phyloP scores from a whole-genome alignment of 2,888 invertebrate genomes.

The Nezara viridula region DNA sequence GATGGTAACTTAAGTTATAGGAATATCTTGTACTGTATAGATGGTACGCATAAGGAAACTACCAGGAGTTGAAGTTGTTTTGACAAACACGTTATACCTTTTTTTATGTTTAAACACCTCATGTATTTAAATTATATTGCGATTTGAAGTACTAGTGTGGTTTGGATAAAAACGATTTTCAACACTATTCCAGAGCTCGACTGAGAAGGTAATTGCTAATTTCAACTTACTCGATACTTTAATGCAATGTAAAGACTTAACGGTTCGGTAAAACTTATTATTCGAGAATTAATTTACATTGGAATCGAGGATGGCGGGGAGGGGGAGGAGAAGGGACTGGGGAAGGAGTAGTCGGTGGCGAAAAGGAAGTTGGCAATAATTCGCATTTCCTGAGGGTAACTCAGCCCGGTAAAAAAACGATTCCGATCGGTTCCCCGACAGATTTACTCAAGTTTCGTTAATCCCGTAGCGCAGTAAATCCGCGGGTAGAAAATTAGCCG shows the following conservation, averaged over 20 bases:
- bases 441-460: constrained; percentile 46
- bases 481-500: constrained; percentile 45
- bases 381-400: constrained; percentile 27
- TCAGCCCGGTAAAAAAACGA: not conserved
- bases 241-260: not conserved
- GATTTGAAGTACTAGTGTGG: too few relatives aligned
- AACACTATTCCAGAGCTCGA: too few relatives aligned
- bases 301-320: not conserved
- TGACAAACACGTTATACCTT: too few relatives aligned
- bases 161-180: too few relatives aligned
- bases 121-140: too few relatives aligned
- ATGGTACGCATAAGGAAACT: too few relatives aligned
- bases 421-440: constrained; percentile 21
- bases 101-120: too few relatives aligned
- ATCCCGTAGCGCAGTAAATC: constrained; percentile 38
- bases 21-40: too few relatives aligned
- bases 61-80: too few relatives aligned
- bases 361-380: constrained; percentile 31
- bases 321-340: not conserved
- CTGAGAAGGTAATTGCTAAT: not conserved
- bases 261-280: not conserved
- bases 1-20: too few relatives aligned
- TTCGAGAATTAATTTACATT: constrained; percentile 15
- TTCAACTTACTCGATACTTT: not conserved
- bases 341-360: too few relatives aligned